phyloP scores from a whole-genome alignment of 37 sponge, comb jelly and placozoan genomes.

The Ianthella basta region DNA sequence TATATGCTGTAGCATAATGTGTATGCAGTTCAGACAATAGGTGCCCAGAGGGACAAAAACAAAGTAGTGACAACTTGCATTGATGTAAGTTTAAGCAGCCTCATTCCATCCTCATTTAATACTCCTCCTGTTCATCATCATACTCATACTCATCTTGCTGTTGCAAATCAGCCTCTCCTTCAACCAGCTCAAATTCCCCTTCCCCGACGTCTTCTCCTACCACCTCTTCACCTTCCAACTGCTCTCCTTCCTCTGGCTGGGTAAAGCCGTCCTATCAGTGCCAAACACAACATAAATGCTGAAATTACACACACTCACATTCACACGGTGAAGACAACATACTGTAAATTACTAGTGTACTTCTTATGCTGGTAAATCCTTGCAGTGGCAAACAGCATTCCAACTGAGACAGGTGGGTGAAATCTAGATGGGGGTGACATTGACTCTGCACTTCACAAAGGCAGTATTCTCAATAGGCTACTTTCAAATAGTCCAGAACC shows the following conservation, averaged over 20 bases:
- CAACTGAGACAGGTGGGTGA: too few species aligned
- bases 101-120: constrained; percentile 8
- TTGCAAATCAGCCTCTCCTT: constrained; percentile 35
- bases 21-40: background rate
- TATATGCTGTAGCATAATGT: background rate
- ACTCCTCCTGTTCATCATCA: constrained; percentile 81
- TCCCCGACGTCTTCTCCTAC: background rate
- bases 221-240: too few species aligned
- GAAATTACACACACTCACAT: too few species aligned
- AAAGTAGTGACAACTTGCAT: constrained; percentile 30
- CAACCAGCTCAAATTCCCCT: constrained; percentile 27
- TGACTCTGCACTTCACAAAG: too few species aligned
- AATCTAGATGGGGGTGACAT: too few species aligned
- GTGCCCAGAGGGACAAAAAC: background rate
- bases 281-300: too few species aligned
- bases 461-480: too few species aligned
- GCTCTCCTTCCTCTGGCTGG: background rate
- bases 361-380: too few species aligned
- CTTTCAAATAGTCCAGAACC: too few species aligned
- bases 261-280: constrained; percentile 19
- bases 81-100: background rate
- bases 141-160: constrained; percentile 45
- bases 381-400: too few species aligned
- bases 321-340: too few species aligned
- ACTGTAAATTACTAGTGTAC: too few species aligned